Percentiles rank a stretch among this genome's conserved stretches.
These are phyloP conservation scores for Pluvialis apricaria DNA, from an alignment of 2,113 vertebrate species.

Conservation along the genomic window DNA sequence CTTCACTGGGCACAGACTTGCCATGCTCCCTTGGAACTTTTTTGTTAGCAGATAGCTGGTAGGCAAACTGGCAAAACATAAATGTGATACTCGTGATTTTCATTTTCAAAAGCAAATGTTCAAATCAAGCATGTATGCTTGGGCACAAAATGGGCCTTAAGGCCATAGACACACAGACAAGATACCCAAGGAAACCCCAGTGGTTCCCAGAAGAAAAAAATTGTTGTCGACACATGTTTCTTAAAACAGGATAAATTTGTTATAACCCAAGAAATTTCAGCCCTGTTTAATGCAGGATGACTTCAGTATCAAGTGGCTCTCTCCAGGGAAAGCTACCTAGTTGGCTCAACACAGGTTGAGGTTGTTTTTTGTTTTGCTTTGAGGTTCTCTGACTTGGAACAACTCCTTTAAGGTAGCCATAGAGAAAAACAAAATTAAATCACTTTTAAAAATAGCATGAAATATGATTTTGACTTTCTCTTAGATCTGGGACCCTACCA, in stretches of 20 bases:
- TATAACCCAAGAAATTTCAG: neutral
- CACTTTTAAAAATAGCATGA: slow-evolving; percentile 20
- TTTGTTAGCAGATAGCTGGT: slow-evolving; percentile 77
- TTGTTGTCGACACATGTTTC: accelerated
- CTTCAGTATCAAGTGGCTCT: neutral
- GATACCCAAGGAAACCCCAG: neutral
- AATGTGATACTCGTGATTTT: slow-evolving; percentile 45
- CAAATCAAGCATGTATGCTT: slow-evolving; percentile 51
- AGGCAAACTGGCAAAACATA: slow-evolving; percentile 80
- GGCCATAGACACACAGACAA: slow-evolving; percentile 25
- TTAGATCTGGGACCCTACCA: neutral
- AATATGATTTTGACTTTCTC: neutral
- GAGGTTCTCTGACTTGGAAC: neutral
- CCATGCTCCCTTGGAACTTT: slow-evolving; percentile 76
- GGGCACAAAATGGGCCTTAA: slow-evolving; percentile 36
- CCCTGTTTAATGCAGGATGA: neutral
- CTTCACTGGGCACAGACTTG: slow-evolving; percentile 82
- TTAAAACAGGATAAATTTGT: neutral
- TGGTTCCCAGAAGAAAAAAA: neutral
- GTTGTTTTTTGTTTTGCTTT: neutral
- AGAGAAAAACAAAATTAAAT: neutral
- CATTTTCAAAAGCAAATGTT: slow-evolving; percentile 58
- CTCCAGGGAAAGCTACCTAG: neutral
- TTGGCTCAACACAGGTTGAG: neutral
- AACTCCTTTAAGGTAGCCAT: neutral